phyloP scores from a whole-genome alignment of 2,888 invertebrate genomes.

The Drosophila atripex region DNA sequence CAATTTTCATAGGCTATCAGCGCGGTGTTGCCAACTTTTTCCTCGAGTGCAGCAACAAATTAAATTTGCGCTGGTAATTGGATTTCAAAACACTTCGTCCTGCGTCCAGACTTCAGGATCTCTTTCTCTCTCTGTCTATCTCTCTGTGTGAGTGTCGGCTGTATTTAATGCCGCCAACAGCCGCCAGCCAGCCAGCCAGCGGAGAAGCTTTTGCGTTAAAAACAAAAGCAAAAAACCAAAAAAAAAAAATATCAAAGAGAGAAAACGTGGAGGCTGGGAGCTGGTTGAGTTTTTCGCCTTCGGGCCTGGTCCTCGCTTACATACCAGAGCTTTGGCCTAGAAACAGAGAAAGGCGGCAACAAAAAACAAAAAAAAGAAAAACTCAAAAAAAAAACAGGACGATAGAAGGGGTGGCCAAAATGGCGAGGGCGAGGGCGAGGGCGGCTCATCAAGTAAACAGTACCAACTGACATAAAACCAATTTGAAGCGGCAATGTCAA shows the following conservation, averaged over 20 bases:
- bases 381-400: conserved; percentile 6
- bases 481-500: conserved; percentile 61
- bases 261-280: conserved; percentile 17
- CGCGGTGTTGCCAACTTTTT: conserved; percentile 72
- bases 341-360: conserved; percentile 57
- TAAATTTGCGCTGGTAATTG: conserved; percentile 78
- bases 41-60: conserved; percentile 78
- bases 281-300: conserved; percentile 27
- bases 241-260: conserved; percentile 2
- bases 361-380: conserved; percentile 2
- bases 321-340: conserved; percentile 74
- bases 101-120: conserved; percentile 23
- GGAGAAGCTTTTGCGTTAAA: conserved; percentile 14
- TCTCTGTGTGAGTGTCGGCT: conserved; percentile 50
- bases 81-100: conserved; percentile 76
- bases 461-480: conserved; percentile 63
- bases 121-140: conserved; percentile 24
- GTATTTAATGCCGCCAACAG: conserved; percentile 77
- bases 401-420: conserved; percentile 26
- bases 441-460: conserved; percentile 67
- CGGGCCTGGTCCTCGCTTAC: conserved; percentile 17
- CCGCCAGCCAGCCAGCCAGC: conserved; percentile 36
- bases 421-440: conserved; percentile 34
- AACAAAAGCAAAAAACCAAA: conserved; percentile 1
- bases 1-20: conserved; percentile 79